Evolutionary conservation across 2,888 invertebrate species (phyloP).

Genomic region (Celastrina argiolus): DNA sequence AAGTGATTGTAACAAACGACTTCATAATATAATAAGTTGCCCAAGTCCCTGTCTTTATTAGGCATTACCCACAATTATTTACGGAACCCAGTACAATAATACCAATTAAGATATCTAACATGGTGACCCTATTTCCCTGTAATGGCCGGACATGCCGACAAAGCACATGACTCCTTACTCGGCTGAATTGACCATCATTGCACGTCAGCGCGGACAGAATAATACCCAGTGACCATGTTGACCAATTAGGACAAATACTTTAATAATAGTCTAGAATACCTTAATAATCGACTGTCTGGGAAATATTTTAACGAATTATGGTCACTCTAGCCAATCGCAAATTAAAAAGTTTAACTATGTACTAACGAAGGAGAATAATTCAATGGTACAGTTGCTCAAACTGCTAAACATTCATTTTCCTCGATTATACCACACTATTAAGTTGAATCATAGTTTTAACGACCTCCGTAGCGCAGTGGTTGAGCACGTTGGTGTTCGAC

Average conservation of each 20-base stretch:
- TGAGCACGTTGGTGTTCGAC: no score
- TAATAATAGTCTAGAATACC: slow-evolving; percentile 24
- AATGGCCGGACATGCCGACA: slow-evolving; percentile 26
- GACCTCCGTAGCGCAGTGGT: no score
- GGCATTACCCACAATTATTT: no score
- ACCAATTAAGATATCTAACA: background rate
- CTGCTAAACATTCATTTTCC: no score
- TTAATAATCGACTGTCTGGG: slow-evolving; percentile 9
- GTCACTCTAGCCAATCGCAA: slow-evolving; percentile 12
- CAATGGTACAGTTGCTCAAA: no score
- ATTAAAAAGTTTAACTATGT: background rate
- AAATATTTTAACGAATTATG: slow-evolving; percentile 15
- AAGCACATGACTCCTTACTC: slow-evolving; percentile 29
- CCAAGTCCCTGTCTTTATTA: background rate
- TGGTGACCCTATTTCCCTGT: slow-evolving; percentile 24
- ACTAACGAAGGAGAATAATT: background rate
- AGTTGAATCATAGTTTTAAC: no score
- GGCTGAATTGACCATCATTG: slow-evolving; percentile 37
- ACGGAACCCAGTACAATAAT: background rate
- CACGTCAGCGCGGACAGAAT: slow-evolving; percentile 33
- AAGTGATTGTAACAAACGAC: no score
- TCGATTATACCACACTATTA: no score
- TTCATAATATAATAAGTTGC: no score
- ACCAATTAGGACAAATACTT: slow-evolving; percentile 34
- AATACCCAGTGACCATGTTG: slow-evolving; percentile 29